Percentiles rank a stretch among this genome's conserved stretches.
These are phyloP conservation scores for Drosophila parthenogenetica DNA, from an alignment of 2,888 invertebrate species.

Conservation along the genomic window DNA sequence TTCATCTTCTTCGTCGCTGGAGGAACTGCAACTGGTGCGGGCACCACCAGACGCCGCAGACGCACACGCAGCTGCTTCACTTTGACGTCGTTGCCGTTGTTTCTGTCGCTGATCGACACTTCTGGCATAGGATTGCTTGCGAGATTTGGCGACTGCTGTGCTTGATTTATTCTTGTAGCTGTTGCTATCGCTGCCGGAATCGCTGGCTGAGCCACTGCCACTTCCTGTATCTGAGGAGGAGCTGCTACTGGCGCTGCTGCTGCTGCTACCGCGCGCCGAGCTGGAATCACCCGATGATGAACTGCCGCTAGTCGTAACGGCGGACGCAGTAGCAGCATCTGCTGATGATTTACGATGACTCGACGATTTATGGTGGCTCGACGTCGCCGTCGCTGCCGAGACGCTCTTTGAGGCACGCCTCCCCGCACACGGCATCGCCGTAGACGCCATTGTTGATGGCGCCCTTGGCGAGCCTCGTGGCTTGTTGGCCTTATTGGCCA, in stretches of 20 bases:
- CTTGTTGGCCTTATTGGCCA: slow-evolving; percentile 54
- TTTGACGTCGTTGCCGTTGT: slow-evolving; percentile 67
- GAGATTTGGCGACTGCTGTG: slow-evolving; percentile 53
- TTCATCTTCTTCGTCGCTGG: slow-evolving; percentile 42
- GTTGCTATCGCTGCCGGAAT: slow-evolving; percentile 37
- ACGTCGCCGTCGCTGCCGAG: slow-evolving; percentile 59
- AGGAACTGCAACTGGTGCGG: slow-evolving; percentile 53
- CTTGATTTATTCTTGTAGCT: slow-evolving; percentile 35
- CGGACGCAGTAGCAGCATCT: slow-evolving; percentile 61
- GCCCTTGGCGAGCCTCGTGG: slow-evolving; percentile 62
- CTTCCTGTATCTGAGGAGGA: slow-evolving; percentile 25
- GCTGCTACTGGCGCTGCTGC: slow-evolving; percentile 28
- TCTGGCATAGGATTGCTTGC: slow-evolving; percentile 79
- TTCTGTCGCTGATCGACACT: slow-evolving; percentile 80
- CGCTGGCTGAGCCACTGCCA: slow-evolving; percentile 33
- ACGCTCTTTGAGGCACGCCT: slow-evolving; percentile 78
- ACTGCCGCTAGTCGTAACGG: slow-evolving; percentile 80
- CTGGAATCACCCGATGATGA: slow-evolving; percentile 82
- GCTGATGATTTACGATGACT: slow-evolving; percentile 27
- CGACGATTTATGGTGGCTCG: slow-evolving; percentile 51
- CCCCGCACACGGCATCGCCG: slow-evolving; percentile 59
- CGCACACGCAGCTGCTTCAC: slow-evolving; percentile 58
- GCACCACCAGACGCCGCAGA: slow-evolving; percentile 63
- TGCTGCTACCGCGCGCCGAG: slow-evolving; percentile 74
- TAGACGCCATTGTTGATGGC: slow-evolving; percentile 33